Evolutionary conservation across 2,113 vertebrate species (phyloP), one percentile per base, ranked within the genome.

Genomic region (Apodemus sylvaticus): DNA sequence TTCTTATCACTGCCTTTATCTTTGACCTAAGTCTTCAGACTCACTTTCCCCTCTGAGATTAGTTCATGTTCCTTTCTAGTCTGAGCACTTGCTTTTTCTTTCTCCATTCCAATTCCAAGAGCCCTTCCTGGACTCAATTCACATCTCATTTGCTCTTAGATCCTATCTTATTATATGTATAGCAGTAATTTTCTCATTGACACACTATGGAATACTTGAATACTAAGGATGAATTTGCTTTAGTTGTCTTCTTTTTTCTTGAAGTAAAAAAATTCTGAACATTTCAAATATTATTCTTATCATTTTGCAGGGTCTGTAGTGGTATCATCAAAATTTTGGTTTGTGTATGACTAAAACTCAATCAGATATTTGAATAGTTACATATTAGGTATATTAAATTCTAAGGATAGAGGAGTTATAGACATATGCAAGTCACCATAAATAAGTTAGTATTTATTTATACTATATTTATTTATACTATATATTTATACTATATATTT

Each of bases 251-350:
- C 68, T 79, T 92, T 91, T 94, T 31, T 22, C 16, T 24, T 70
- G 6, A 91, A 85, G 81, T 45, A 78, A 79, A 86, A 2, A 77
- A 29, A 95, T 62, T 88, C 96, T 90, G 10, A 81, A 48, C 62
- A 74, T n/a, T 82, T 34, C 76, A 26, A 45, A 13, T 89, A 82
- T 81, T 26, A 58, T 71, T 70, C 24, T 58, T 89, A 48, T 8
- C 66, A 22, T 76, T 70, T 92, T 62, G 87, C 6, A 85, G 11
- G 91, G 83, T 53, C 6, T 88, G 14, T 8, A n/a, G n/a, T 89
- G 4, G 7, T 53, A 31, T 86, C 14, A 36, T 42, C 64, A 22
- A 24, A 19, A n/a, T 39, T 45, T 70, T 82, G 86, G 5, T 29
- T 77, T 82, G 2, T 53, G 92, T 17, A 71, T 39, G 39, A n/a